Conservation (phyloP, 2,113 vertebrate species). For the Cricetomys ansorgei region DNA sequence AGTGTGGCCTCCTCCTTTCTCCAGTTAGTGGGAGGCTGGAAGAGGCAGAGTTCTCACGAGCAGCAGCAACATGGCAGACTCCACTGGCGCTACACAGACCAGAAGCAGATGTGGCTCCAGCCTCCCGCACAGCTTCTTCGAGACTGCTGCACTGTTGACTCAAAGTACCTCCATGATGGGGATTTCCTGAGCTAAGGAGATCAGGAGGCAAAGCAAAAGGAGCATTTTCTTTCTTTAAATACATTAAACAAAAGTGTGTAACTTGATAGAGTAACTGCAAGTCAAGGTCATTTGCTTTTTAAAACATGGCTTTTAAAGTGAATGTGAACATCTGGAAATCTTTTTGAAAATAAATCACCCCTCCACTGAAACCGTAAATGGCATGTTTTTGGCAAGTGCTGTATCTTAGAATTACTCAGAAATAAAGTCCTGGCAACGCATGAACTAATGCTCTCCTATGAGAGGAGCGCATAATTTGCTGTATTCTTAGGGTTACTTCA, state of each 20-base stretch:
- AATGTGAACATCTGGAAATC: constrained; percentile 73
- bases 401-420: constrained; percentile 44
- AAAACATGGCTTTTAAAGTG: constrained; percentile 41
- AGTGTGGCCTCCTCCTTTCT: not conserved
- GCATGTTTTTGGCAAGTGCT: constrained; percentile 52
- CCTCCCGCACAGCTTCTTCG: not conserved
- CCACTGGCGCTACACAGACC: not conserved
- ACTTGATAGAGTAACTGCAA: not conserved
- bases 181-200: not conserved
- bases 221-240: constrained; percentile 1
- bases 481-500: constrained; percentile 36
- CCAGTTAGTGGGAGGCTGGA: constrained; percentile 54
- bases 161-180: not conserved
- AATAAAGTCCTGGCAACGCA: constrained; percentile 61
- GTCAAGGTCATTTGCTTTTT: not conserved
- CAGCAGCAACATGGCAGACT: not conserved
- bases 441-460: constrained; percentile 22
- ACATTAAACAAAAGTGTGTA: not conserved
- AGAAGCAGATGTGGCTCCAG: constrained; percentile 61
- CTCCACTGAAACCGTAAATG: constrained; percentile 49
- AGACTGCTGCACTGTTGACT: not conserved
- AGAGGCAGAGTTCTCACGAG: constrained; percentile 55
- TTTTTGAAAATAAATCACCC: constrained; percentile 63
- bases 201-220: not conserved
- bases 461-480: constrained; percentile 51